Conservation (phyloP, 2,113 vertebrate genomes). For the Anoplopoma fimbria region DNA sequence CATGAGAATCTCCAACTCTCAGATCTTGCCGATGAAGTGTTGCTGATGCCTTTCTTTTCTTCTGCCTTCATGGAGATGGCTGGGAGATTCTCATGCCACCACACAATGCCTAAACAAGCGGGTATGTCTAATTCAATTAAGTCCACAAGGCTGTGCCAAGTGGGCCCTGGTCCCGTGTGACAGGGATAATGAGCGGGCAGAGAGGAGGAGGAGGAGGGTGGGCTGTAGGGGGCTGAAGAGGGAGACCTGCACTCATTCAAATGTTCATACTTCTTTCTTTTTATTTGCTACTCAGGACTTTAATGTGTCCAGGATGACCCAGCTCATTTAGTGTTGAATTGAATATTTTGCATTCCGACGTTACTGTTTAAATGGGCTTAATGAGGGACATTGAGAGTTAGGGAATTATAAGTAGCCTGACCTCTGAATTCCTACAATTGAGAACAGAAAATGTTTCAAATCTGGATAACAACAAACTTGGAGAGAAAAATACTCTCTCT, state of each 20-base stretch:
- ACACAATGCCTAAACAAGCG: conserved; percentile 86
- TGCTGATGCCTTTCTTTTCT: conserved; percentile 73
- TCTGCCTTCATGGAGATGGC: conserved; percentile 73
- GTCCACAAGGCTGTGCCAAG: conserved; percentile 85
- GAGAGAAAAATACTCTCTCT: conserved; percentile 1
- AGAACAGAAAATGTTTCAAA: conserved; percentile 50
- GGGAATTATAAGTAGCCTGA: conserved; percentile 62
- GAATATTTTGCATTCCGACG: conserved; percentile 81
- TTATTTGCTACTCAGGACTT: conserved; percentile 66
- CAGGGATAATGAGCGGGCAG: conserved; percentile 84
- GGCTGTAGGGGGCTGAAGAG: conserved; percentile 39
- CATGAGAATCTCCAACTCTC: conserved; percentile 63
- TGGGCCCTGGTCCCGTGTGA: conserved; percentile 78
- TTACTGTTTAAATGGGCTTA: conserved; percentile 59
- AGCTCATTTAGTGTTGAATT: conserved; percentile 69
- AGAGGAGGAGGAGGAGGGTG: conserved; percentile 41
- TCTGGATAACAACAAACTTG: conserved; percentile 32
- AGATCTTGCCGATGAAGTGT: conserved; percentile 83
- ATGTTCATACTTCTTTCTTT: conserved; percentile 67
- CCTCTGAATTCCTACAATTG: conserved; percentile 62
- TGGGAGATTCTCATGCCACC: conserved; percentile 84
- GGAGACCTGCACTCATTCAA: conserved; percentile 70
- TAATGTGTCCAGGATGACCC: conserved; percentile 76
- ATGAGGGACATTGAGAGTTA: conserved; percentile 63
- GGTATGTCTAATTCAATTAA: conserved; percentile 90